A percentile compares a stretch with the other conserved stretches of the same genome.
Conservation (phyloP, 92 coral and sea anemone species). For the Blastomussa wellsi region DNA sequence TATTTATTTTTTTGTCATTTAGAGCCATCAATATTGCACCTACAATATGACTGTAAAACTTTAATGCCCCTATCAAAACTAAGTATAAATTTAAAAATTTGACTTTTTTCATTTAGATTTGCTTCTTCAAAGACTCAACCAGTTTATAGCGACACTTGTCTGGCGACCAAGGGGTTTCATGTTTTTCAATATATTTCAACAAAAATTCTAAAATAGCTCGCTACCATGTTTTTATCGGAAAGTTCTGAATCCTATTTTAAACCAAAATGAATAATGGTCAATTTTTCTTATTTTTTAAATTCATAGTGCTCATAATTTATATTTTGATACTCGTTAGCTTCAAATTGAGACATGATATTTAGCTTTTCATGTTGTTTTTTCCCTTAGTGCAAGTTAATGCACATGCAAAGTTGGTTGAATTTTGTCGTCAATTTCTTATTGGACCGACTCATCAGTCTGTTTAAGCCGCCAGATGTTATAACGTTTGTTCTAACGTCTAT, state of each 20-base stretch:
- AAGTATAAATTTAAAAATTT: too few species aligned
- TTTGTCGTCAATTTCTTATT: background rate
- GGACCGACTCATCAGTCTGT: background rate
- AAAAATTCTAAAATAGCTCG: background rate
- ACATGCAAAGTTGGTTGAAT: background rate
- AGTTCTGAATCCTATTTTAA: background rate
- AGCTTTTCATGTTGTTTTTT: background rate
- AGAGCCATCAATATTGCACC: background rate
- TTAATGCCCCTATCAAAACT: background rate
- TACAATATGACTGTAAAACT: background rate
- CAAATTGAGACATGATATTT: constrained; percentile 6
- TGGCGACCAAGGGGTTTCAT: background rate
- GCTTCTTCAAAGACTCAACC: background rate
- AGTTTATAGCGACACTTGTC: background rate
- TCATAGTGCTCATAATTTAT: background rate
- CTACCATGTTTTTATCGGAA: background rate
- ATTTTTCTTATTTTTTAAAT: background rate
- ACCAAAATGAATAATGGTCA: background rate
- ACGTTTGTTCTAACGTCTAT: constrained; percentile 5
- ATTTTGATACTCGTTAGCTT: background rate
- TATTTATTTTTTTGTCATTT: background rate
- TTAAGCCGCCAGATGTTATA: constrained; percentile 24
- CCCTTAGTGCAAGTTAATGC: background rate
- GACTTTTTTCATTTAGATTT: background rate
- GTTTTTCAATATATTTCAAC: background rate